Conservation (phyloP, 2,113 vertebrate species). For the Typhlomys cinereus region DNA sequence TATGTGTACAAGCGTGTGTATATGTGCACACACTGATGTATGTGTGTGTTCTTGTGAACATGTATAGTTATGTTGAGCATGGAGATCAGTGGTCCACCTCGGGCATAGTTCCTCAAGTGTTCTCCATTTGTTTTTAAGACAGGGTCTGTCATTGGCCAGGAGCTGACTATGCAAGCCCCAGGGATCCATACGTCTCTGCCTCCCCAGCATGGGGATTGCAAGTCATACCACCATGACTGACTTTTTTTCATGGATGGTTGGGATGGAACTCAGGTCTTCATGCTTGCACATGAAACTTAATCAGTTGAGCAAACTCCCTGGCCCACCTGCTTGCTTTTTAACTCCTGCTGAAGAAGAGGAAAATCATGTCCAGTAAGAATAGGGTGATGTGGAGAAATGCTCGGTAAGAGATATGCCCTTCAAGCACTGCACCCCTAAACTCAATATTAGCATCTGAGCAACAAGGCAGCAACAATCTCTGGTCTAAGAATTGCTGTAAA, state of each 20-base stretch:
- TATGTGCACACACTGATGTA: too few relatives aligned
- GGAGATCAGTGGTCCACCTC: background rate
- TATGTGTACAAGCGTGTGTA: too few relatives aligned
- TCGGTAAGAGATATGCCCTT: background rate
- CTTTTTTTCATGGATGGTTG: too few relatives aligned
- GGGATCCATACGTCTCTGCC: background rate
- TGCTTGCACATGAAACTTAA: too few relatives aligned
- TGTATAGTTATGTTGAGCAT: too few relatives aligned
- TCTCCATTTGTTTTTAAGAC: background rate
- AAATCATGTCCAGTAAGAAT: rapidly evolving
- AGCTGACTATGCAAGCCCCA: too few relatives aligned
- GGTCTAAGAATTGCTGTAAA: background rate
- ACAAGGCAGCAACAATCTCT: background rate
- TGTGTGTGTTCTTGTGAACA: too few relatives aligned
- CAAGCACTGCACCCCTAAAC: background rate
- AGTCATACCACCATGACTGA: background rate
- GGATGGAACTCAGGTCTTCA: background rate
- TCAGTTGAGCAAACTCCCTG: background rate
- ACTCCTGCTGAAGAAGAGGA: background rate
- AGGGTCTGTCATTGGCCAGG: background rate
- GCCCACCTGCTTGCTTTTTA: background rate
- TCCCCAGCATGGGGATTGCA: background rate
- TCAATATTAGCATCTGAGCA: background rate
- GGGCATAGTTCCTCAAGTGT: background rate
- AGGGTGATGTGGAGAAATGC: background rate